Evolutionary conservation across 2,888 invertebrate genomes (phyloP).

Genomic region (Cryptocephalus primarius): DNA sequence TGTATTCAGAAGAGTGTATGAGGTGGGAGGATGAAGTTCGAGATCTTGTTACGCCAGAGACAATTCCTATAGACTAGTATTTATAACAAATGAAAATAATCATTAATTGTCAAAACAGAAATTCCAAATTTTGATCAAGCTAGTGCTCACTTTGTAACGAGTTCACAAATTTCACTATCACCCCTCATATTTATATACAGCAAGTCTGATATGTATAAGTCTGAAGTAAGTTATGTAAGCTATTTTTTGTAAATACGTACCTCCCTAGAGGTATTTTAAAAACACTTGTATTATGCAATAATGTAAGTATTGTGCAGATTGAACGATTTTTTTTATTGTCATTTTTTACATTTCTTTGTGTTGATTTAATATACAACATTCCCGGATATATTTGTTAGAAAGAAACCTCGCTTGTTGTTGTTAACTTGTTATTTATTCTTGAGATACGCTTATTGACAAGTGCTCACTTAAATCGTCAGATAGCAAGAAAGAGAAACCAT

Average conservation of each 20-base stretch:
- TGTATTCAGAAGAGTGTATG: slow-evolving; percentile 11
- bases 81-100: no score
- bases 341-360: slow-evolving; percentile 18
- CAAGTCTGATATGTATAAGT: slow-evolving; percentile 37
- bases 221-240: slow-evolving; percentile 33
- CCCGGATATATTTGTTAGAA: slow-evolving; percentile 30
- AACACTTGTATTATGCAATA: slow-evolving; percentile 14
- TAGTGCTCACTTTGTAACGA: background rate
- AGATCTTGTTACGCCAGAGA: background rate
- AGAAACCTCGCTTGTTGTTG: slow-evolving; percentile 23
- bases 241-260: slow-evolving; percentile 30
- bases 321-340: slow-evolving; percentile 22
- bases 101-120: no score
- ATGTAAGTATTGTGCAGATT: slow-evolving; percentile 19
- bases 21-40: no score
- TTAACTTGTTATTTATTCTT: slow-evolving; percentile 25
- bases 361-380: slow-evolving; percentile 30
- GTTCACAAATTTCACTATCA: background rate
- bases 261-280: slow-evolving; percentile 28
- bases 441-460: slow-evolving; percentile 9
- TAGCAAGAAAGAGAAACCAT: no score
- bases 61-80: no score
- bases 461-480: slow-evolving; percentile 6
- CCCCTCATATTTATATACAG: slow-evolving; percentile 21
- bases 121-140: no score